Conservation (phyloP, 2,797 vertebrate genomes). For the Parambassis ranga region DNA sequence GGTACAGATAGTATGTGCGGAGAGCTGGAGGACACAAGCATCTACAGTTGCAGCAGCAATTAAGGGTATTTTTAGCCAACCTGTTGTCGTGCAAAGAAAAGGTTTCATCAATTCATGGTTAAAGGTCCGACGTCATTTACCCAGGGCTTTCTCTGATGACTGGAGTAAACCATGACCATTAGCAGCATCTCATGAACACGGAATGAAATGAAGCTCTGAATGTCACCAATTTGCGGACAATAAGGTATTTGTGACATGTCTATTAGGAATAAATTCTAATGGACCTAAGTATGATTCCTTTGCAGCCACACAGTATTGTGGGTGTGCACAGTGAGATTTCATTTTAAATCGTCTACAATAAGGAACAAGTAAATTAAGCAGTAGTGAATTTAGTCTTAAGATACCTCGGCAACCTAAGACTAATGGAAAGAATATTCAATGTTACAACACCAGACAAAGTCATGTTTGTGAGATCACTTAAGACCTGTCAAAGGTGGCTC, state of each 20-base stretch:
- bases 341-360: neutral
- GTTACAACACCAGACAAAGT: too few relatives aligned
- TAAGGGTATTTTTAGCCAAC: constrained; percentile 55
- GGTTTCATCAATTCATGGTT: constrained; percentile 34
- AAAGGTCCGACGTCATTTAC: constrained; percentile 32
- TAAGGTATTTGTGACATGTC: constrained; percentile 44
- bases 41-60: neutral
- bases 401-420: too few relatives aligned
- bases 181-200: constrained; percentile 7
- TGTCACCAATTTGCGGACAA: constrained; percentile 42
- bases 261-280: constrained; percentile 16
- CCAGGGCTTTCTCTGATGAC: constrained; percentile 1
- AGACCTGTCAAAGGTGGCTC: too few relatives aligned
- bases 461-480: too few relatives aligned
- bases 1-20: neutral
- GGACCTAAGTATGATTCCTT: neutral
- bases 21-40: neutral
- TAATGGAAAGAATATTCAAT: too few relatives aligned
- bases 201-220: constrained; percentile 6
- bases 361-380: too few relatives aligned
- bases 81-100: constrained; percentile 48
- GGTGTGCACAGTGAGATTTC: neutral
- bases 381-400: too few relatives aligned
- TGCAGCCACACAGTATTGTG: neutral
- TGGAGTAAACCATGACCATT: constrained; percentile 39